Percentiles rank a stretch among this genome's conserved stretches.
phyloP scores from a whole-genome alignment of 2,888 invertebrate genomes.

The Cantharis rustica region DNA sequence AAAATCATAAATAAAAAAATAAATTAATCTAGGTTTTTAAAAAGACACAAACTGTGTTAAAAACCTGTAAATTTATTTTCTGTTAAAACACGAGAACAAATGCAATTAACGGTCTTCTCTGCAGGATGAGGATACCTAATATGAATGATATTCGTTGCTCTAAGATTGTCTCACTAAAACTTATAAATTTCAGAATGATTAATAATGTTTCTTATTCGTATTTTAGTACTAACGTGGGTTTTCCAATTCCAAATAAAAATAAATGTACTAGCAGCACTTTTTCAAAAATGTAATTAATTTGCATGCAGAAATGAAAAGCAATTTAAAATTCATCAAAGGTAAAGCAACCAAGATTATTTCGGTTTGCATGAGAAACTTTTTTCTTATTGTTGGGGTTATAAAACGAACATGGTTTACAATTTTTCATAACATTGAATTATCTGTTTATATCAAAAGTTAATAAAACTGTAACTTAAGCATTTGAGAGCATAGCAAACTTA shows the following conservation, averaged over 20 bases:
- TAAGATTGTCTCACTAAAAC: too few species aligned
- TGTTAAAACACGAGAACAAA: too few species aligned
- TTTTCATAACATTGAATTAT: neutral
- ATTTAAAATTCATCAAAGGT: neutral
- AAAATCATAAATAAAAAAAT: too few species aligned
- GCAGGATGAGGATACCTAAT: too few species aligned
- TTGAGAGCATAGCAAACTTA: slow-evolving; percentile 19
- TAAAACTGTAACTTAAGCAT: slow-evolving; percentile 21
- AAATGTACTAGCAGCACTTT: neutral
- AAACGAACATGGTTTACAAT: neutral
- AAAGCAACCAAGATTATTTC: neutral
- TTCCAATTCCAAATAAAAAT: neutral
- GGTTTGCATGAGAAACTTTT: neutral
- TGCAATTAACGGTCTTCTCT: too few species aligned
- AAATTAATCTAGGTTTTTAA: too few species aligned
- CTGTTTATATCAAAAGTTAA: slow-evolving; percentile 11
- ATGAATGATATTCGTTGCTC: too few species aligned
- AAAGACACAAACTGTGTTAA: too few species aligned
- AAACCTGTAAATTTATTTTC: too few species aligned
- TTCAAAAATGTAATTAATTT: neutral
- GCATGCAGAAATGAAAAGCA: neutral
- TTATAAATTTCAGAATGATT: too few species aligned
- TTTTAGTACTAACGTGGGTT: too few species aligned
- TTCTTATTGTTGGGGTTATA: neutral
- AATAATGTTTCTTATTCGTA: too few species aligned